Evolutionary conservation across 2,113 vertebrate genomes (phyloP), one percentile per base, ranked within the genome.

Genomic region (Tachysurus fulvidraco): DNA sequence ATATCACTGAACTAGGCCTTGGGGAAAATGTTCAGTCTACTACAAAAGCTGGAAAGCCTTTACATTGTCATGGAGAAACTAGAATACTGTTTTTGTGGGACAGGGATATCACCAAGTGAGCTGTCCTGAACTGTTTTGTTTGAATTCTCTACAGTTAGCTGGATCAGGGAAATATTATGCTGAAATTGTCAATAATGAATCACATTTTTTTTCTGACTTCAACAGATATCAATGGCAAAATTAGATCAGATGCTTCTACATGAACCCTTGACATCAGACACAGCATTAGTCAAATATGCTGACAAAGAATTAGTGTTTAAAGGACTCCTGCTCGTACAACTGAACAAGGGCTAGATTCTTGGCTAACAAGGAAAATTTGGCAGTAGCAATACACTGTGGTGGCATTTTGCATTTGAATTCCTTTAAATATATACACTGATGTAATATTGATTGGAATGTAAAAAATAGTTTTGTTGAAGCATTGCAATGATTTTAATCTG

Each of bases 241-340:
- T 86, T 83, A 59, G 30, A 89, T 86, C 80, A 86, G 59, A 83
- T 50, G 44, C 84, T 71, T 71, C 60, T 19, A 21, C 55, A 65
- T 73, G 62, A 86, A 65, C 60, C 73, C 65, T 50, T 73, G 50
- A 87, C 46, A 77, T 81, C n/a, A 83, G 44, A 85, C 80, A 80
- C 74, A 82, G 59, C 55, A 85, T 85, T 85, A 88, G 52, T 46
- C 57, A 88, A 78, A 79, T 36, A 71, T 74, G 28, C 60, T 46
- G 28, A 80, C 74, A 85, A 88, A 74, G 57, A 55, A 41, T 52
- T 54, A 57, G 76, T 73, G n/a, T 69, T 67, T 41, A 41, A 46
- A 36, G 54, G 59, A 81, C 9, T 21, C 65, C 52, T 81, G 85
- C 85, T 86, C 64, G 30, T 81, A 60, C 16, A 16, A 85, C 25